Percentiles rank a stretch among this genome's conserved stretches.
These are phyloP conservation scores for Anoura caudifer DNA, from an alignment of 2,113 vertebrate genomes.

Conservation along the genomic window DNA sequence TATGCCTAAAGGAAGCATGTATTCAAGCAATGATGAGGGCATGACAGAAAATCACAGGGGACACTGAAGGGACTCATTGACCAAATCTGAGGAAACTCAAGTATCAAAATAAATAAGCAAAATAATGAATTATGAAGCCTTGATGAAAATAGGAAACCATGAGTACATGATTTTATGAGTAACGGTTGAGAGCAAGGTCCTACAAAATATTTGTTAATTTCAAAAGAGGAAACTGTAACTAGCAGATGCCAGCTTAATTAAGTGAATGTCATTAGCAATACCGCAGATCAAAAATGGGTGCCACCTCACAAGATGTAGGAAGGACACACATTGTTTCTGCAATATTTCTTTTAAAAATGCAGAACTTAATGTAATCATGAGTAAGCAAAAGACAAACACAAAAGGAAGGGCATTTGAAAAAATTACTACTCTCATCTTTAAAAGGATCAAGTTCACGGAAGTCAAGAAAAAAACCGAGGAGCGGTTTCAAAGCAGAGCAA, in stretches of 20 bases:
- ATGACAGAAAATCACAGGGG: background rate
- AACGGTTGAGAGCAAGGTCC: background rate
- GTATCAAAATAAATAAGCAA: background rate
- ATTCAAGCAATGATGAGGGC: background rate
- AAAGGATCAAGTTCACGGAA: background rate
- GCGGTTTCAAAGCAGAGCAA: background rate
- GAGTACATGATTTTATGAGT: background rate
- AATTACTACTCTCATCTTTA: background rate
- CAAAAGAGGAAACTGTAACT: background rate
- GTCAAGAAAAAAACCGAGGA: background rate
- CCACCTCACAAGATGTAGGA: background rate
- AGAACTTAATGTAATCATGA: background rate
- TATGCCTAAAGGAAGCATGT: background rate
- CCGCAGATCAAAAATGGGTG: background rate
- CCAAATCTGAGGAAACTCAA: background rate
- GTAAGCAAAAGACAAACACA: conserved; percentile 10
- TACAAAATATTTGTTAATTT: background rate
- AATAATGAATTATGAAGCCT: background rate
- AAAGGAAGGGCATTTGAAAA: background rate
- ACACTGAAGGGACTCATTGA: background rate
- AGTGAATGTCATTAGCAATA: background rate
- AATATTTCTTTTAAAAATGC: background rate
- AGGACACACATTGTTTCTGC: background rate
- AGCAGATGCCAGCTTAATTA: background rate
- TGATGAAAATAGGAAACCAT: background rate